A percentile compares a stretch with the other conserved stretches of the same genome.
These are phyloP conservation scores for Cerastoderma edule DNA, from an alignment of 2,888 invertebrate genomes.

Conservation along the genomic window DNA sequence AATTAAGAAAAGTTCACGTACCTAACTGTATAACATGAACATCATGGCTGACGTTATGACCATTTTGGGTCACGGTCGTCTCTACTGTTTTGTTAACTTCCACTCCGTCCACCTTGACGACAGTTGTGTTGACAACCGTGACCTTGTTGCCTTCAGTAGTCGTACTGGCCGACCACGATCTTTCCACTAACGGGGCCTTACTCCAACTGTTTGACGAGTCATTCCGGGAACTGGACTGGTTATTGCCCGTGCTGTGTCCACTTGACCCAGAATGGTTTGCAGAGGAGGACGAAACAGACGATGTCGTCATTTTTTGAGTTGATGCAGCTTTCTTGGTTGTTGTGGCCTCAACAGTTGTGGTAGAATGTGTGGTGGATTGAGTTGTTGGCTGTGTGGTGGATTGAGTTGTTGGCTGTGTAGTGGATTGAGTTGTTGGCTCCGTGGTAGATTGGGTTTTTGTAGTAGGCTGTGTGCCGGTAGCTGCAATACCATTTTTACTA, in stretches of 20 bases:
- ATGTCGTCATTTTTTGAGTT: constrained; percentile 11
- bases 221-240: constrained; percentile 29
- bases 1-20: too few species aligned
- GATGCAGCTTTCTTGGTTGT: constrained; percentile 22
- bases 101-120: constrained; percentile 47
- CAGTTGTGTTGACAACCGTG: constrained; percentile 41
- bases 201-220: constrained; percentile 32
- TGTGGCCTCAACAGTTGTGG: constrained; percentile 29
- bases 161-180: constrained; percentile 33
- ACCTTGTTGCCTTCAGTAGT: constrained; percentile 40
- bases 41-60: constrained; percentile 34
- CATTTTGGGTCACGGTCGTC: constrained; percentile 40
- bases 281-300: constrained; percentile 5
- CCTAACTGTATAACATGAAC: constrained; percentile 23
- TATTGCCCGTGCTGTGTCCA: constrained; percentile 23
- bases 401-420: constrained; percentile 16
- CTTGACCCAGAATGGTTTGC: not conserved
- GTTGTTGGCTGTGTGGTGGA: constrained; percentile 28
- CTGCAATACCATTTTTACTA: not conserved
- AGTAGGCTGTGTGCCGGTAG: not conserved
- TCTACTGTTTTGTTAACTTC: constrained; percentile 50
- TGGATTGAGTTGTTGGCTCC: not conserved
- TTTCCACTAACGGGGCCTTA: constrained; percentile 41
- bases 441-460: not conserved
- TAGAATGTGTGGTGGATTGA: constrained; percentile 17